Base-by-base conservation (phyloP, 2,113 vertebrate genomes). In the Pica pica region DNA sequence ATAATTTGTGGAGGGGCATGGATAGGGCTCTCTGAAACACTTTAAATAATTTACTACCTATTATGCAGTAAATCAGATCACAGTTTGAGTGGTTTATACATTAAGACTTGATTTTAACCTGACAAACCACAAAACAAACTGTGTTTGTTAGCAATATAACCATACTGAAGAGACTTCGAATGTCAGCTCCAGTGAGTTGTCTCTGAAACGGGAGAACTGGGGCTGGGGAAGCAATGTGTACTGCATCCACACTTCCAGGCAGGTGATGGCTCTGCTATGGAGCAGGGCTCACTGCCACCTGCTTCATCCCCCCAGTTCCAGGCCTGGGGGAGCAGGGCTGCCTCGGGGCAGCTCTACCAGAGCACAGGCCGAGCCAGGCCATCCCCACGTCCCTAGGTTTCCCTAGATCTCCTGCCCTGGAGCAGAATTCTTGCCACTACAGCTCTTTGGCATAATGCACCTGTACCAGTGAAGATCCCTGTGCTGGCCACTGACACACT, bases 191-290 rank as follows among this genome's bases (percentile, higher is more conserved):
- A 9, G 33, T 1, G 28, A 61, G 17, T 3, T 64, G 10, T 35
- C n/a, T 31, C 27, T 16, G n/a, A 60, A 65, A 46, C 0, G 12
- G 5, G 8, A 77, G 63, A 56, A 13, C 0, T 8, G 4, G 33
- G 42, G 15, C 10, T 27, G 67, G 41, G n/a, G 24, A 26, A 60
- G 74, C 30, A 9, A 11, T 1, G 22, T 4, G 4, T 2, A 2
- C 39, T 0, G 3, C 20, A n/a, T 0, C 12, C 37, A 4, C 4
- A 0, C 9, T 9, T 18, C 21, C 64, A 17, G 37, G 56, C 42
- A 13, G 37, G 42, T 7, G 37, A 4, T 0, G 1, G 55, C 37
- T 64, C 13, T 17, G 53, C 47, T 7, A 0, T 3, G 17, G 30
- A 10, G 19, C 47, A 11, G 42, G 67, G 42, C 31, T 46, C 20